These are phyloP conservation scores for Trachelus troglodyta DNA, from an alignment of 2,888 invertebrate genomes.

Conservation along the genomic window DNA sequence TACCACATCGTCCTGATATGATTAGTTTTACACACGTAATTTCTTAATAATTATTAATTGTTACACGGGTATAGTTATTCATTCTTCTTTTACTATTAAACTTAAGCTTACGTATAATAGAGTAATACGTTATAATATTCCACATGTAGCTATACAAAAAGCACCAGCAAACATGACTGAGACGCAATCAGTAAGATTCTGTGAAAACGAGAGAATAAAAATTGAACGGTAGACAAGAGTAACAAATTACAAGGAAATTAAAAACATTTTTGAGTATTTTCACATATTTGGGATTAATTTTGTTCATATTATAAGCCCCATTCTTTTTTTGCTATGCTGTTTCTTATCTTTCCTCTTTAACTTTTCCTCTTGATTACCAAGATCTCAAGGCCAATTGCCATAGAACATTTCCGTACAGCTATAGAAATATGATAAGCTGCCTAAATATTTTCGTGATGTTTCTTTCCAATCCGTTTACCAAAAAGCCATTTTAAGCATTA, in stretches of 20 bases:
- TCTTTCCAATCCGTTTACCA: not conserved
- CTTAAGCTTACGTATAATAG: not conserved
- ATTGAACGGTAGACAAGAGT: constrained; percentile 17
- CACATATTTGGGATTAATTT: not conserved
- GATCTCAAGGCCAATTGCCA: not conserved
- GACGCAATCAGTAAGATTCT: constrained; percentile 28
- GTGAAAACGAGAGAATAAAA: not conserved
- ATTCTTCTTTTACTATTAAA: not conserved
- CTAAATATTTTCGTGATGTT: not conserved
- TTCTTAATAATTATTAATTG: constrained; percentile 14
- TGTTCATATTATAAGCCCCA: not conserved
- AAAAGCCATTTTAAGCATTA: not conserved
- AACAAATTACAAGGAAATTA: constrained; percentile 15
- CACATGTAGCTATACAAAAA: constrained; percentile 44
- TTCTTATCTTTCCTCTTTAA: not conserved
- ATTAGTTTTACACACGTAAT: constrained; percentile 29
- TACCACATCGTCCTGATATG: constrained; percentile 37
- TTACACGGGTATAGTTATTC: not conserved
- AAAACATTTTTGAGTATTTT: not conserved
- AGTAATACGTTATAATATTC: constrained; percentile 31
- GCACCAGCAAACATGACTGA: constrained; percentile 42
- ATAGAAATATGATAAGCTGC: not conserved
- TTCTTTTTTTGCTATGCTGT: not conserved
- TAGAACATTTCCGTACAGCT: not conserved
- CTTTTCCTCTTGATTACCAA: not conserved